phyloP scores from a whole-genome alignment of 2,113 vertebrate species.

The Vulpes vulpes region DNA sequence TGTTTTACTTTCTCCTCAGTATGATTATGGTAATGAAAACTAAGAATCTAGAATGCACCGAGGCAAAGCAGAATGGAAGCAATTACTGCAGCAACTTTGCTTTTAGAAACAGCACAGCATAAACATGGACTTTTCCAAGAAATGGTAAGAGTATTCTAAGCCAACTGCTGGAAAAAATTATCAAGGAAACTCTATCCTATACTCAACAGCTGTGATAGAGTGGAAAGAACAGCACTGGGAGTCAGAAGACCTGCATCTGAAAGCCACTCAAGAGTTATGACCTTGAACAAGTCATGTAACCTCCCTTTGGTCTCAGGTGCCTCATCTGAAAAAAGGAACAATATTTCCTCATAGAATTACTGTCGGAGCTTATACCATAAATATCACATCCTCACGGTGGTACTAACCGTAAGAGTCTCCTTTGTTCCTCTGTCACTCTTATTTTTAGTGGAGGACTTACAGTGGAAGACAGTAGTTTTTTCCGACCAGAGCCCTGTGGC shows the following conservation, averaged over 20 bases:
- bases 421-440: slow-evolving; percentile 93
- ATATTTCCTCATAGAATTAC: neutral
- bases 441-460: slow-evolving; percentile 94
- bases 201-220: slow-evolving; percentile 44
- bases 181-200: slow-evolving; percentile 54
- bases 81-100: slow-evolving; percentile 71
- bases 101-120: slow-evolving; percentile 72
- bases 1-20: slow-evolving; percentile 50
- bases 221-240: slow-evolving; percentile 27
- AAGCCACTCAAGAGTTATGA: neutral
- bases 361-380: neutral
- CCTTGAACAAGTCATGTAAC: neutral
- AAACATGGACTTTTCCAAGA: slow-evolving; percentile 77
- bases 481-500: slow-evolving; percentile 88
- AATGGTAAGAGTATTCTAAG: slow-evolving; percentile 59
- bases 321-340: slow-evolving; percentile 4
- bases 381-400: neutral
- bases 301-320: neutral
- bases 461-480: slow-evolving; percentile 91
- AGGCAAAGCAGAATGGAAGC: slow-evolving; percentile 74
- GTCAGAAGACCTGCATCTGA: neutral
- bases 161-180: slow-evolving; percentile 78
- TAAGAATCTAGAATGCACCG: slow-evolving; percentile 61
- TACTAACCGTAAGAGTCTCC: slow-evolving; percentile 92
- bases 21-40: slow-evolving; percentile 60